phyloP scores from a whole-genome alignment of 1,140 invertebrate genomes.

The Leptinotarsa undecemlineata region DNA sequence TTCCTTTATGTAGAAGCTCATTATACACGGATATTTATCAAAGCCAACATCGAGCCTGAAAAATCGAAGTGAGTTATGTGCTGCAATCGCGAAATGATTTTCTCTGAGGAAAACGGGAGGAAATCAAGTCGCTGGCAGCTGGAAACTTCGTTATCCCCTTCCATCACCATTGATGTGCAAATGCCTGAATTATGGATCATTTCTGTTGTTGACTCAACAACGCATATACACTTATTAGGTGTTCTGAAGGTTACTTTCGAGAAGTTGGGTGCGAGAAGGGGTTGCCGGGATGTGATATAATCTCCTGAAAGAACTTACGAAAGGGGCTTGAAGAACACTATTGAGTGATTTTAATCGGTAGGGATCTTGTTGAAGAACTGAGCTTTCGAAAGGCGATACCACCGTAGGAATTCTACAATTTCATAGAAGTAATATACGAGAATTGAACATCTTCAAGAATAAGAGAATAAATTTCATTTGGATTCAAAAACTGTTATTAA shows the following conservation, averaged over 20 bases:
- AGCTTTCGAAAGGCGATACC: too few species aligned
- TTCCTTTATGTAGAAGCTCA: background rate
- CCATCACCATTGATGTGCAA: background rate
- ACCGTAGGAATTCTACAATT: too few species aligned
- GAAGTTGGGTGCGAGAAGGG: background rate
- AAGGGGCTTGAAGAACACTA: too few species aligned
- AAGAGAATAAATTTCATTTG: too few species aligned
- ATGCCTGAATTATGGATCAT: background rate
- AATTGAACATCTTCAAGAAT: too few species aligned
- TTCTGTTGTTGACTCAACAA: background rate
- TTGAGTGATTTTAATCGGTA: too few species aligned
- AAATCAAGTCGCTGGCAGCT: background rate
- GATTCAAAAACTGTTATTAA: too few species aligned
- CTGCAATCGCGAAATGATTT: slow-evolving; percentile 1
- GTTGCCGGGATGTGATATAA: too few species aligned
- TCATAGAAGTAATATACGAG: too few species aligned
- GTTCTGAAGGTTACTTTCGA: background rate
- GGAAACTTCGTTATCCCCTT: background rate
- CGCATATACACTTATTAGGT: background rate
- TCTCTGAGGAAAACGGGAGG: background rate
- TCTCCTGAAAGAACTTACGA: too few species aligned
- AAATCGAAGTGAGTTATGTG: background rate
- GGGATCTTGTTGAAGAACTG: too few species aligned
- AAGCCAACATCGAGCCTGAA: background rate
- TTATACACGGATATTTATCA: background rate